These are phyloP conservation scores for Collichthys lucidus DNA, from an alignment of 2,113 vertebrate species.

Conservation along the genomic window DNA sequence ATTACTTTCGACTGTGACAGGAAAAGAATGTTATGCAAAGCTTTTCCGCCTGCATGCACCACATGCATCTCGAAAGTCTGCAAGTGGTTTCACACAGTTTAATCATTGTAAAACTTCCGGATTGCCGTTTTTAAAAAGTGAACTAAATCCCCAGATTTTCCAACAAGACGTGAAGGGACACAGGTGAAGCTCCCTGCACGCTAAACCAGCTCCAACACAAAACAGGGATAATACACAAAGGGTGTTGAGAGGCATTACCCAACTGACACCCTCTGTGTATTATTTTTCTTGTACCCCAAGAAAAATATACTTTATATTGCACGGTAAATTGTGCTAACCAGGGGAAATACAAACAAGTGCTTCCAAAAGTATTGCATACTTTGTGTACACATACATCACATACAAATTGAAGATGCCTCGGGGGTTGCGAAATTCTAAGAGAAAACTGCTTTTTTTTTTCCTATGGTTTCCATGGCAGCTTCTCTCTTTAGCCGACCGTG, in stretches of 20 bases:
- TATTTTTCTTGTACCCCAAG: no score
- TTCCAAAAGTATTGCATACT: neutral
- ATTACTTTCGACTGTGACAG: constrained; percentile 24
- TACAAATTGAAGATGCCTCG: neutral
- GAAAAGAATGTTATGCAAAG: constrained; percentile 22
- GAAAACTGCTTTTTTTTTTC: neutral
- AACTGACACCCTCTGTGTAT: no score
- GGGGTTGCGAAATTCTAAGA: neutral
- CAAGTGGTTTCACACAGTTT: neutral
- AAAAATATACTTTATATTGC: neutral
- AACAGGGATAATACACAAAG: neutral
- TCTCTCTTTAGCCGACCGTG: neutral
- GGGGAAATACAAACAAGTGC: neutral
- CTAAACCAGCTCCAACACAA: constrained; percentile 2
- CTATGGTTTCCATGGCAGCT: neutral
- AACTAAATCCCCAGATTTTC: constrained; percentile 7
- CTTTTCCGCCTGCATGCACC: constrained; percentile 1
- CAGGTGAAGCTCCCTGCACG: neutral
- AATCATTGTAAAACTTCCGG: constrained; percentile 2
- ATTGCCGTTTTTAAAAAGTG: constrained; percentile 24
- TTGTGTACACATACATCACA: neutral
- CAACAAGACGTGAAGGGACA: neutral
- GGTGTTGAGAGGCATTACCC: neutral
- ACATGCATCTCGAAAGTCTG: neutral
- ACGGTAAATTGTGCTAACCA: neutral